Evolutionary conservation across 2,797 vertebrate species (phyloP).

Genomic region (Phyllotis vaccarum): DNA sequence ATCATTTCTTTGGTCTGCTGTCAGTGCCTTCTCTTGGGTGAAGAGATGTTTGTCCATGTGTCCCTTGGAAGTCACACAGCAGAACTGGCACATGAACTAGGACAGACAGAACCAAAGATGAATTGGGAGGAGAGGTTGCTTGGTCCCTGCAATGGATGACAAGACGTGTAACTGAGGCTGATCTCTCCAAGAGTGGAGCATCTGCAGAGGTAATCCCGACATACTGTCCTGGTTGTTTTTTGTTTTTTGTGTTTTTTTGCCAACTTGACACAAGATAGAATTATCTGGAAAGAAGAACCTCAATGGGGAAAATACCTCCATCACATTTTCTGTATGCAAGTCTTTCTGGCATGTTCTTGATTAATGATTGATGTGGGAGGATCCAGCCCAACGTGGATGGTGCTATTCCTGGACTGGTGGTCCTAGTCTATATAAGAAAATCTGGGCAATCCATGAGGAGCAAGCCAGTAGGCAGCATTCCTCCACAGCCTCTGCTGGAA

Average conservation of each 20-base stretch:
- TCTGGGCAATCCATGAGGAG: neutral
- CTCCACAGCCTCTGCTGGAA: neutral
- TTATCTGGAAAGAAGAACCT: neutral
- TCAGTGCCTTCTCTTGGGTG: neutral
- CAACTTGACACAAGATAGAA: neutral
- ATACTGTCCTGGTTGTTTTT: neutral
- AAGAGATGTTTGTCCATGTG: neutral
- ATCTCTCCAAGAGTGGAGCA: neutral
- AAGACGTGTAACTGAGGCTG: neutral
- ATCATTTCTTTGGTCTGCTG: neutral
- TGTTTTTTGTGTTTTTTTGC: neutral
- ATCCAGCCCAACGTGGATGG: neutral
- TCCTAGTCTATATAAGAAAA: neutral
- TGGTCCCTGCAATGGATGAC: neutral
- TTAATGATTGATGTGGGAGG: neutral
- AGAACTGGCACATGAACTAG: neutral
- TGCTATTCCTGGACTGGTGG: neutral
- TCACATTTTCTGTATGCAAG: neutral
- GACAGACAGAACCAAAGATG: neutral
- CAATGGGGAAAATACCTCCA: neutral
- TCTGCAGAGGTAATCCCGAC: neutral
- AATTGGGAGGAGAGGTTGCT: neutral
- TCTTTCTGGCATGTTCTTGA: neutral
- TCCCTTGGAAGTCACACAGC: neutral
- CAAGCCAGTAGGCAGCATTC: neutral